A percentile compares a stretch with the other conserved stretches of the same genome.
phyloP scores from a whole-genome alignment of 1,140 invertebrate species.

The Diachasma alloeum region DNA sequence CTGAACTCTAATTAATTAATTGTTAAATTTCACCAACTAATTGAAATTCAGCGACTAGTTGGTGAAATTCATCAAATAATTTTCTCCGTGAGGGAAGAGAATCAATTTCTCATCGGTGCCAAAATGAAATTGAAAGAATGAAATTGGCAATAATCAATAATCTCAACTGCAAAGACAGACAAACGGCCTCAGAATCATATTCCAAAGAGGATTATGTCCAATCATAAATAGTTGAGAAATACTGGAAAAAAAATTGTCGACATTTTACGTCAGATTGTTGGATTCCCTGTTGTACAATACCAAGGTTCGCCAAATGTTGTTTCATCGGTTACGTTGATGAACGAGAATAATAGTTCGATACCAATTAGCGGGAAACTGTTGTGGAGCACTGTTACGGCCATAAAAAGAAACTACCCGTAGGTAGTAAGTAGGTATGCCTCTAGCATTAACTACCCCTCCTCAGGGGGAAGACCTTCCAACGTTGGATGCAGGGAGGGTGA shows the following conservation, averaged over 20 bases:
- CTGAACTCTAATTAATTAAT: too few species aligned
- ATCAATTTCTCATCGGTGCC: too few species aligned
- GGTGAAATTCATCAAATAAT: too few species aligned
- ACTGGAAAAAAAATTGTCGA: not conserved
- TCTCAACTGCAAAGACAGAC: too few species aligned
- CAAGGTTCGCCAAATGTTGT: slow-evolving; percentile 21
- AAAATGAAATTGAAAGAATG: too few species aligned
- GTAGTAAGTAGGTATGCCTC: slow-evolving; percentile 59
- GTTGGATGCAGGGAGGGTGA: not conserved
- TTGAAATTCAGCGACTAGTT: too few species aligned
- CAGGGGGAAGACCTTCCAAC: slow-evolving; percentile 15
- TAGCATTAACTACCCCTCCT: slow-evolving; percentile 58
- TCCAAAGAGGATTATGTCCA: too few species aligned
- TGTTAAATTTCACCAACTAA: too few species aligned
- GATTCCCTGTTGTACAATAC: not conserved
- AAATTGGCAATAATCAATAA: too few species aligned
- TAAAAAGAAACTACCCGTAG: slow-evolving; percentile 65
- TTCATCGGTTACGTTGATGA: slow-evolving; percentile 48
- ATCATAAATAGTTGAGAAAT: not conserved
- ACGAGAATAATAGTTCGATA: slow-evolving; percentile 64
- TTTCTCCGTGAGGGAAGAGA: too few species aligned
- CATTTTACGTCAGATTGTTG: not conserved
- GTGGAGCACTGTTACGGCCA: slow-evolving; percentile 41
- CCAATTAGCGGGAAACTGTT: slow-evolving; percentile 63
- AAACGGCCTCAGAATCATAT: too few species aligned